phyloP scores from a whole-genome alignment of 2,888 invertebrate species.

The Lochmaea crataegi region DNA sequence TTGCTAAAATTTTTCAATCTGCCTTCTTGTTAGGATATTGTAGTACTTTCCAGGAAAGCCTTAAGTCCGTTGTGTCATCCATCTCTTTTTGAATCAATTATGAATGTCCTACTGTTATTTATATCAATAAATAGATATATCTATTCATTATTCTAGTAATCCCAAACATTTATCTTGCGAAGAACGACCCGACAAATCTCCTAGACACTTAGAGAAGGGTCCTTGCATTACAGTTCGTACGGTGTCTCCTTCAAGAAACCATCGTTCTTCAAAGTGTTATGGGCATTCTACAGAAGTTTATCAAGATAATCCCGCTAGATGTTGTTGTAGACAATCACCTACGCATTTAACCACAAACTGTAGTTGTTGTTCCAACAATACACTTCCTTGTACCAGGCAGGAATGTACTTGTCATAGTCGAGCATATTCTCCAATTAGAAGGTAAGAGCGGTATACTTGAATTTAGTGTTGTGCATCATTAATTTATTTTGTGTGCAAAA shows the following conservation, averaged over 20 bases:
- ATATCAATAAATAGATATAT: too few relatives aligned
- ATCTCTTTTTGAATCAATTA: too few relatives aligned
- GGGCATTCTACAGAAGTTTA: neutral
- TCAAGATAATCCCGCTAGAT: neutral
- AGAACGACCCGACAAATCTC: neutral
- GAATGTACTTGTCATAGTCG: neutral
- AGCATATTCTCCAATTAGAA: constrained; percentile 1
- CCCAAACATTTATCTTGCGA: neutral
- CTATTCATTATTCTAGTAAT: neutral
- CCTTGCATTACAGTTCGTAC: constrained; percentile 7
- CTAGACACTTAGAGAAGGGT: neutral
- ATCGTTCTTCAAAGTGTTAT: neutral
- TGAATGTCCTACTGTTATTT: too few relatives aligned
- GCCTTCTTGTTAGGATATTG: too few relatives aligned
- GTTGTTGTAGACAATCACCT: constrained; percentile 1
- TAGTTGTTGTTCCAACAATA: neutral
- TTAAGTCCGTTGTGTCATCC: too few relatives aligned
- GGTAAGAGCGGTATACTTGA: neutral
- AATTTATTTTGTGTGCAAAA: too few relatives aligned
- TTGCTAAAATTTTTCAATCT: too few relatives aligned
- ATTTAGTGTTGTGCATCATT: too few relatives aligned
- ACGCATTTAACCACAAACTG: neutral
- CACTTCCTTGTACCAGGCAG: neutral
- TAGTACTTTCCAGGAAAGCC: too few relatives aligned
- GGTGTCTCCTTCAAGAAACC: constrained; percentile 6